Evolutionary conservation across 2,888 invertebrate species (phyloP).

Genomic region (Cecidostiba fungosa): DNA sequence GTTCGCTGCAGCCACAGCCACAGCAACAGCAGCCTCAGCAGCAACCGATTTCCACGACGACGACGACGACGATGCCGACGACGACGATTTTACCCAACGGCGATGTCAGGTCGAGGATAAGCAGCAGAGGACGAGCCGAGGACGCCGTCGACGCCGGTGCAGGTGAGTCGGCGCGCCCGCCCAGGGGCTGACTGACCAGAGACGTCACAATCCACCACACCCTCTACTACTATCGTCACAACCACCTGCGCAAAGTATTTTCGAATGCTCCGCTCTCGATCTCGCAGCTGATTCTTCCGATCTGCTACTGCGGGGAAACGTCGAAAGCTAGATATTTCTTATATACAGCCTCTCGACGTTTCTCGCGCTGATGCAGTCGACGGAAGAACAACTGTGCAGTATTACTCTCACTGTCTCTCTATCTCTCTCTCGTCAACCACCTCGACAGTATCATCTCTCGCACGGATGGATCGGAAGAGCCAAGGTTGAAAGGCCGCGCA

Average conservation of each 20-base stretch:
- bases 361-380: too few relatives aligned
- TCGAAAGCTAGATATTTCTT: not conserved
- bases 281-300: too few relatives aligned
- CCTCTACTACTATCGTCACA: not conserved
- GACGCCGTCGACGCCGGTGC: constrained; percentile 42
- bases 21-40: constrained; percentile 29
- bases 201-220: not conserved
- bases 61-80: not conserved
- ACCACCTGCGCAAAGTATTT: not conserved
- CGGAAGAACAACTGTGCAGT: too few relatives aligned
- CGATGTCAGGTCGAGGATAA: constrained; percentile 7
- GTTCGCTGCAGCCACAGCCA: constrained; percentile 34
- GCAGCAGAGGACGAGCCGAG: constrained; percentile 11
- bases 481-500: not conserved
- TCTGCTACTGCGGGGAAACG: too few relatives aligned
- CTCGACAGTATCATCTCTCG: constrained; percentile 23
- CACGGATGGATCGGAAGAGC: constrained; percentile 27
- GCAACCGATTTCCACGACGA: not conserved
- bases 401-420: not conserved
- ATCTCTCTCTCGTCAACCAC: not conserved
- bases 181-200: not conserved
- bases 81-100: constrained; percentile 42
- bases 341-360: too few relatives aligned
- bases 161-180: constrained; percentile 56
- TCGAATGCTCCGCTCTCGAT: too few relatives aligned